Evolutionary conservation across 2,113 vertebrate genomes (phyloP).

Genomic region (Pollimyrus isidori): DNA sequence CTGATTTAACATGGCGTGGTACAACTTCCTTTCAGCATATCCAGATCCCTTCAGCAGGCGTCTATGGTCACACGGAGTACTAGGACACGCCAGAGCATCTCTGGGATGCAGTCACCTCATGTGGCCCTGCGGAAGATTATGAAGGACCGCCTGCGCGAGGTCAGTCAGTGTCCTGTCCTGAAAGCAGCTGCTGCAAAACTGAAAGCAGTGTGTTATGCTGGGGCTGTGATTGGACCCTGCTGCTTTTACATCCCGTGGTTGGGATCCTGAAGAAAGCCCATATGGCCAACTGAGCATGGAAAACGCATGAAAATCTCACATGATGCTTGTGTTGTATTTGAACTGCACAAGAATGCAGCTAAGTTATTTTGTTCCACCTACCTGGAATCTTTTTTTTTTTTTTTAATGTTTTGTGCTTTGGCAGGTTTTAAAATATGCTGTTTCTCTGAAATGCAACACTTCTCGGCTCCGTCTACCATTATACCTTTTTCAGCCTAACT

Average conservation of each 20-base stretch:
- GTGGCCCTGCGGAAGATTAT: slow-evolving; percentile 46
- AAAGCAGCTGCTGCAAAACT: neutral
- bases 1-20: neutral
- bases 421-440: neutral
- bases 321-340: neutral
- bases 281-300: neutral
- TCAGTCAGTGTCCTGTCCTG: slow-evolving; percentile 12
- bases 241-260: neutral
- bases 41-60: neutral
- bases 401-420: neutral
- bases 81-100: slow-evolving; percentile 27
- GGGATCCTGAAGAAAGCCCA: neutral
- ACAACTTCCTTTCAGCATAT: neutral
- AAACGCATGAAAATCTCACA: neutral
- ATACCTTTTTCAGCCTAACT: neutral
- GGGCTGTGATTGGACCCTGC: neutral
- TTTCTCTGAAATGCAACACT: neutral
- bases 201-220: neutral
- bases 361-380: neutral
- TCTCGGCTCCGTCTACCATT: neutral
- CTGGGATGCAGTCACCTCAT: slow-evolving; percentile 41
- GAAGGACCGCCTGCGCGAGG: slow-evolving; percentile 50
- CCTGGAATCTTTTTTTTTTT: neutral
- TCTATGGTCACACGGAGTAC: slow-evolving; percentile 28
- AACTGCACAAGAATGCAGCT: neutral